These are phyloP conservation scores for Gallinago nigripennis DNA, from an alignment of 2,797 vertebrate genomes.

Conservation along the genomic window DNA sequence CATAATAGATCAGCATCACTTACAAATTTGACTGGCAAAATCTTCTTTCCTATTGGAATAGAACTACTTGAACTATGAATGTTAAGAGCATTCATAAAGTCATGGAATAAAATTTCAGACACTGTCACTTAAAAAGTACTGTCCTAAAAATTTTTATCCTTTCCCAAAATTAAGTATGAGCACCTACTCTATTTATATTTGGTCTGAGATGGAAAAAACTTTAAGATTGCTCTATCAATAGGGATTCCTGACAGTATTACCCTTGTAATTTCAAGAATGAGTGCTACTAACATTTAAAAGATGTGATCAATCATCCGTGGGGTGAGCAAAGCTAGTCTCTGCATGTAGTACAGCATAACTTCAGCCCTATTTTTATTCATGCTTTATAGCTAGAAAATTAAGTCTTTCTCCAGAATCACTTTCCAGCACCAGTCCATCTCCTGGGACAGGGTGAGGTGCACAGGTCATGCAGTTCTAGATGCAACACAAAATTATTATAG, in stretches of 20 bases:
- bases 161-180: background rate
- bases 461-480: background rate
- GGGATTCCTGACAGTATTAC: background rate
- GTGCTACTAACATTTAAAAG: background rate
- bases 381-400: background rate
- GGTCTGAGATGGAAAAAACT: background rate
- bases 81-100: background rate
- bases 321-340: background rate
- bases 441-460: background rate
- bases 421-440: background rate
- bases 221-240: background rate
- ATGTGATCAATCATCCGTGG: background rate
- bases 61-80: background rate
- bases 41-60: background rate
- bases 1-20: background rate
- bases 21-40: background rate
- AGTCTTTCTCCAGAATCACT: background rate
- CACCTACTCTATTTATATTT: background rate
- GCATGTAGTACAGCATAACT: background rate
- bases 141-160: background rate
- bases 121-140: background rate
- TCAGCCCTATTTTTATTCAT: background rate
- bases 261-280: background rate
- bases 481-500: background rate
- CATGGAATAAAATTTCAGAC: background rate